Conservation (phyloP, 2,888 invertebrate species). For the Caenorhabditis sp. region DNA sequence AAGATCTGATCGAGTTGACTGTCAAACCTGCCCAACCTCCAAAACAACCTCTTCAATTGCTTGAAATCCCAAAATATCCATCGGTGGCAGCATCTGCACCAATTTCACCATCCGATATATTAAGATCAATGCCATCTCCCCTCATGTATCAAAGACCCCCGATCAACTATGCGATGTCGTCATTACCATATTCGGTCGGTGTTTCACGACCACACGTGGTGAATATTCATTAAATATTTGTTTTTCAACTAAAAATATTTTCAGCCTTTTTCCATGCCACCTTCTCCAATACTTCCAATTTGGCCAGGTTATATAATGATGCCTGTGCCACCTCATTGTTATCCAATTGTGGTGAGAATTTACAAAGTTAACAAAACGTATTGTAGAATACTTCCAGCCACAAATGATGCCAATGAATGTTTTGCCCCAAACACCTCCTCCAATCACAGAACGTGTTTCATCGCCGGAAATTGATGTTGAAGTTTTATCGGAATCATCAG, state of each 20-base stretch:
- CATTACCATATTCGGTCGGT: neutral
- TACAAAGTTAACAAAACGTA: neutral
- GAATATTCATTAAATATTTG: too few relatives aligned
- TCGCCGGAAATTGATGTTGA: neutral
- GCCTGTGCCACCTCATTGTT: neutral
- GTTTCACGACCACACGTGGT: neutral
- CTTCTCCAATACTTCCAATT: neutral
- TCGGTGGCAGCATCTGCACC: neutral
- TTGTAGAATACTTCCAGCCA: too few relatives aligned
- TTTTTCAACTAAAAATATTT: too few relatives aligned
- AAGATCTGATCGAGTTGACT: too few relatives aligned
- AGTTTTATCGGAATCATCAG: neutral
- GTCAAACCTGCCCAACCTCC: neutral
- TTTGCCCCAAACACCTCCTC: neutral
- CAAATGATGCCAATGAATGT: neutral
- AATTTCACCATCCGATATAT: neutral
- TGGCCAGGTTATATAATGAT: neutral
- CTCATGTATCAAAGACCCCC: neutral
- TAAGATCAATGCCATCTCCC: neutral
- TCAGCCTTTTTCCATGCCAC: neutral
- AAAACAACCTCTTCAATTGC: neutral
- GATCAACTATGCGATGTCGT: neutral
- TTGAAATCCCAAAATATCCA: neutral
- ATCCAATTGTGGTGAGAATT: neutral
- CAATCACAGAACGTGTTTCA: neutral